phyloP scores from a whole-genome alignment of 2,888 invertebrate species.

The Dermolepida albohirtum region DNA sequence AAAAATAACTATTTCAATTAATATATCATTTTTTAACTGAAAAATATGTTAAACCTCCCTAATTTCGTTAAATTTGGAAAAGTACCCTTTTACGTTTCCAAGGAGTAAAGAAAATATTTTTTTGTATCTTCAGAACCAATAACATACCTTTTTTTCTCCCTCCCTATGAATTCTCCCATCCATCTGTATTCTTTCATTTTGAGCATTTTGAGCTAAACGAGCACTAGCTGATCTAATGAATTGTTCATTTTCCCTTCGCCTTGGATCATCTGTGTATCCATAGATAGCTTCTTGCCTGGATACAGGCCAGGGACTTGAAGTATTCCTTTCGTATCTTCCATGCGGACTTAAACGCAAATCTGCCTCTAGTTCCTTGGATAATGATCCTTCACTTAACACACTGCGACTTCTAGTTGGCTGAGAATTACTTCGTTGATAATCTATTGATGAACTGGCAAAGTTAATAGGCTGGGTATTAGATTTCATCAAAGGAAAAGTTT shows the following conservation, averaged over 20 bases:
- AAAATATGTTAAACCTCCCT: no score
- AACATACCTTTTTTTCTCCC: conserved; percentile 78
- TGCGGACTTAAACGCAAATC: conserved; percentile 53
- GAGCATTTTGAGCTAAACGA: conserved; percentile 74
- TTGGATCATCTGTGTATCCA: conserved; percentile 50
- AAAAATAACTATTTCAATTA: no score
- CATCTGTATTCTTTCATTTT: conserved; percentile 54
- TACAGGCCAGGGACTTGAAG: conserved; percentile 52
- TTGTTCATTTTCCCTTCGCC: conserved; percentile 66
- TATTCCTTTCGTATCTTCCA: conserved; percentile 52
- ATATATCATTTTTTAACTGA: no score
- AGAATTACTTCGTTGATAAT: conserved; percentile 49
- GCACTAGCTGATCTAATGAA: conserved; percentile 89
- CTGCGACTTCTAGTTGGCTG: conserved; percentile 61
- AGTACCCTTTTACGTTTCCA: no score
- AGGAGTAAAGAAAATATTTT: no score
- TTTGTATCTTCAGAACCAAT: no score
- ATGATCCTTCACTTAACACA: conserved; percentile 62
- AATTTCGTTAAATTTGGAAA: no score
- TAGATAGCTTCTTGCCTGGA: conserved; percentile 51
- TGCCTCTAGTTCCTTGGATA: conserved; percentile 60
- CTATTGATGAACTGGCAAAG: conserved; percentile 50
- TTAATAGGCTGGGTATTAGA: conserved; percentile 56
- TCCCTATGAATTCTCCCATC: conserved; percentile 67
- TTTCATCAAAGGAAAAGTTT: conserved; percentile 55